These are phyloP conservation scores for Tringa solitaria DNA, from an alignment of 2,113 vertebrate species.

Conservation along the genomic window DNA sequence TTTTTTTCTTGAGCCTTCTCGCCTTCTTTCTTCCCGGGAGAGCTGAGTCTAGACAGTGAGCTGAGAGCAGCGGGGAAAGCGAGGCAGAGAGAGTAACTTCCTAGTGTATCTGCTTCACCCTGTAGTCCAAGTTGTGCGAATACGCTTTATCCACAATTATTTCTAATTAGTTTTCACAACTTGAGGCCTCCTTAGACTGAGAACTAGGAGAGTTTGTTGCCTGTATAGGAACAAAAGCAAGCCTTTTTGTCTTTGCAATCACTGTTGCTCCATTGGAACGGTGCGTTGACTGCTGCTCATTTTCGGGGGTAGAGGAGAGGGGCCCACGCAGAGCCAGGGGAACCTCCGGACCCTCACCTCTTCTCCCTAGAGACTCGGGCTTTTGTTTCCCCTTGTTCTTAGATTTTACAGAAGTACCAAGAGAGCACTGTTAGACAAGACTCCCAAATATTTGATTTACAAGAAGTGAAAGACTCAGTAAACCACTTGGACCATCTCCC, in stretches of 20 bases:
- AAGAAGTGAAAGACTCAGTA: not conserved
- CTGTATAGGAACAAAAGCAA: not conserved
- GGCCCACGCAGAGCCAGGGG: rapidly evolving
- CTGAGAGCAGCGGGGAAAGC: not conserved
- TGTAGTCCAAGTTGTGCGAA: not conserved
- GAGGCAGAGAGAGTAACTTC: not conserved
- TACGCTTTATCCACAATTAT: not conserved
- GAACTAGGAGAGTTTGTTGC: not conserved
- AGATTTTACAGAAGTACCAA: not conserved
- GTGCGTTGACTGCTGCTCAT: not conserved
- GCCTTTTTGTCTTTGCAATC: not conserved
- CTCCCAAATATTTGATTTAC: not conserved
- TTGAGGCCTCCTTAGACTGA: not conserved
- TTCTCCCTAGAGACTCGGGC: not conserved
- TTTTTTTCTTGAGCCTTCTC: not conserved
- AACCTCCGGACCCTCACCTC: not conserved
- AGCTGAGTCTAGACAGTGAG: constrained; percentile 21
- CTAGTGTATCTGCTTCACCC: not conserved
- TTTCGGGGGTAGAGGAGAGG: not conserved
- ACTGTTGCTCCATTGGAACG: not conserved
- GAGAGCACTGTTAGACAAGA: not conserved
- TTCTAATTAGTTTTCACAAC: not conserved
- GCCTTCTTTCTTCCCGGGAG: not conserved
- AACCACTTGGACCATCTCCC: not conserved
- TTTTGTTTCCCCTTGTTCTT: not conserved